A percentile compares a stretch with the other conserved stretches of the same genome.
Evolutionary conservation across 1,140 invertebrate genomes (phyloP).

Genomic region (Apis dorsata): DNA sequence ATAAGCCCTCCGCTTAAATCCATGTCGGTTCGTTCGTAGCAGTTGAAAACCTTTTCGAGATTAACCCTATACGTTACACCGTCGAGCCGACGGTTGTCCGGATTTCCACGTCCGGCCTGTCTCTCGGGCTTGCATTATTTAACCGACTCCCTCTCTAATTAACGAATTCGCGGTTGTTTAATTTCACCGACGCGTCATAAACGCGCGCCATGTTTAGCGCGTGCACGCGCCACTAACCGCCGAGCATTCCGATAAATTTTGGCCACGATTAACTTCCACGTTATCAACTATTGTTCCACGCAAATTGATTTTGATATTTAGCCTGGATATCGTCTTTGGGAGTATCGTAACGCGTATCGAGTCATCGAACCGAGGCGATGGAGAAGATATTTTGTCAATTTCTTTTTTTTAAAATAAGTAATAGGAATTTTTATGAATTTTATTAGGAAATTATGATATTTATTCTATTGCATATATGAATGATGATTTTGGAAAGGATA

Average conservation of each 20-base stretch:
- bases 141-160: slow-evolving; percentile 55
- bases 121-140: slow-evolving; percentile 48
- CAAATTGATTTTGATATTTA: slow-evolving; percentile 51
- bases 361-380: no score
- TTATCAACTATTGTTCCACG: slow-evolving; percentile 38
- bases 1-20: background rate
- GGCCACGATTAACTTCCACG: slow-evolving; percentile 26
- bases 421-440: no score
- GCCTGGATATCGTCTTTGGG: slow-evolving; percentile 1
- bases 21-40: background rate
- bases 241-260: slow-evolving; percentile 27
- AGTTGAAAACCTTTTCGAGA: slow-evolving; percentile 13
- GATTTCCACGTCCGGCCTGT: slow-evolving; percentile 38
- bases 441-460: no score
- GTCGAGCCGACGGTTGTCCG: background rate
- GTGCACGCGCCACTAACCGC: background rate
- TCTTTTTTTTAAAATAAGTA: no score
- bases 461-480: no score
- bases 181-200: slow-evolving; percentile 47
- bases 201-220: slow-evolving; percentile 14
- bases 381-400: no score
- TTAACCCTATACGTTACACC: slow-evolving; percentile 20
- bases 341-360: no score
- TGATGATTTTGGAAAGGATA: no score
- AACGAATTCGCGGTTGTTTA: slow-evolving; percentile 52